A percentile compares a stretch with the other conserved stretches of the same genome.
Evolutionary conservation across 2,888 invertebrate genomes (phyloP).

Genomic region (Dryobota labecula): DNA sequence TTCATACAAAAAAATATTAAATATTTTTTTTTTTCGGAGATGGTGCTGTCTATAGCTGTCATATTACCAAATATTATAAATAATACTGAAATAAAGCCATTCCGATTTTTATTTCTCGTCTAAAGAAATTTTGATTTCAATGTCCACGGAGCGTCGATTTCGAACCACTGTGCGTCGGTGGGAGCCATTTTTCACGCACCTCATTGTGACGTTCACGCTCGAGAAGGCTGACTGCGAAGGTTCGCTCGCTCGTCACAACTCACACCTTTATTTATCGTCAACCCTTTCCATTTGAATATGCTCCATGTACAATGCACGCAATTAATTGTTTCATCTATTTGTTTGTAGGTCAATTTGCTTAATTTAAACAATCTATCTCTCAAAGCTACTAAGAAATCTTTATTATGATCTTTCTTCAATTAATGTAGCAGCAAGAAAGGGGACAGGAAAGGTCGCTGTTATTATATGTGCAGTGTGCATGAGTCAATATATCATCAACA

Average conservation of each 20-base stretch:
- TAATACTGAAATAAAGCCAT: too few species aligned
- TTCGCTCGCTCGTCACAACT: slow-evolving; percentile 76
- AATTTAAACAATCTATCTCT: neutral
- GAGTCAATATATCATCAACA: neutral
- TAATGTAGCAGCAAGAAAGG: neutral
- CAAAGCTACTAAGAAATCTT: neutral
- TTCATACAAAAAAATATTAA: too few species aligned
- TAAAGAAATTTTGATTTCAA: too few species aligned
- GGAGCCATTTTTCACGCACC: slow-evolving; percentile 83
- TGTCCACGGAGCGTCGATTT: too few species aligned
- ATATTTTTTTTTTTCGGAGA: too few species aligned
- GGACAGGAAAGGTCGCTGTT: neutral
- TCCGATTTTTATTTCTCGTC: too few species aligned
- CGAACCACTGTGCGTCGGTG: too few species aligned
- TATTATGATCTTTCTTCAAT: neutral
- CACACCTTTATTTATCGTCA: slow-evolving; percentile 74
- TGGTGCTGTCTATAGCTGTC: too few species aligned
- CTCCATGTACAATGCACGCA: slow-evolving; percentile 64
- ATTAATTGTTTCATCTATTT: slow-evolving; percentile 56
- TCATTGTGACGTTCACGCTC: slow-evolving; percentile 83
- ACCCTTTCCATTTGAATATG: slow-evolving; percentile 70
- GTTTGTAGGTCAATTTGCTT: slow-evolving; percentile 16
- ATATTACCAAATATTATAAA: too few species aligned
- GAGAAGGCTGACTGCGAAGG: slow-evolving; percentile 73
- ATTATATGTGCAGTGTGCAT: slow-evolving; percentile 3